These are phyloP conservation scores for Pygoscelis adeliae DNA, from an alignment of 2,113 vertebrate species.

Conservation along the genomic window DNA sequence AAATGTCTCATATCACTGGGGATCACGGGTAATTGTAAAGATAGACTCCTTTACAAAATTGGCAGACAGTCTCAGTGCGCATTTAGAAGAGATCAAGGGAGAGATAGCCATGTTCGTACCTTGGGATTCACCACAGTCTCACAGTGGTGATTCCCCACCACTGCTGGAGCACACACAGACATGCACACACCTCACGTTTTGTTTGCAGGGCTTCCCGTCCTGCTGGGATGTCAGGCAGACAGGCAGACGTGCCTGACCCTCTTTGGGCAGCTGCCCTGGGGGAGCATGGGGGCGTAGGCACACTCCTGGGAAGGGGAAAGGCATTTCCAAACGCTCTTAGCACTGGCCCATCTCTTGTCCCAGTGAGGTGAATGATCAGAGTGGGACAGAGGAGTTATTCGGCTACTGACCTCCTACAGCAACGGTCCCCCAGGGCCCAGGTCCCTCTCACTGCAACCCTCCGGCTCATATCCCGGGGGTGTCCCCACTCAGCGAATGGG, in stretches of 20 bases:
- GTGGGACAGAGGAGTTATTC: not conserved
- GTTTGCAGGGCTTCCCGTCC: not conserved
- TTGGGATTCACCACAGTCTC: not conserved
- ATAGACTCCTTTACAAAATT: not conserved
- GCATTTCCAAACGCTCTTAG: not conserved
- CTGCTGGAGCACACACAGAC: not conserved
- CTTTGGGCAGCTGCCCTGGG: fast-evolving
- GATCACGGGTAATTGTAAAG: not conserved
- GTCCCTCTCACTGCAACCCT: not conserved
- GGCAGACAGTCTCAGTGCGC: not conserved
- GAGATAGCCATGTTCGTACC: not conserved
- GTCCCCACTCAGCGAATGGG: not conserved
- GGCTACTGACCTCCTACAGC: not conserved
- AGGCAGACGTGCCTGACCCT: too few relatives aligned
- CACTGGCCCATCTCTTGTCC: not conserved
- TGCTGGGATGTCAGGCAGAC: not conserved
- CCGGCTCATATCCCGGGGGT: fast-evolving
- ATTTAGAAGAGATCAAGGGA: not conserved
- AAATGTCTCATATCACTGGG: not conserved
- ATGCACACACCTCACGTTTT: fast-evolving
- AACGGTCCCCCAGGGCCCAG: fast-evolving
- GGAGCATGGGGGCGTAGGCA: fast-evolving
- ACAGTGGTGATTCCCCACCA: fast-evolving
- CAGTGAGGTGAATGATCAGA: not conserved
- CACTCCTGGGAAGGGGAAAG: not conserved